Evolutionary conservation across 1,140 invertebrate species (phyloP).

Genomic region (Leptinotarsa undecemlineata): DNA sequence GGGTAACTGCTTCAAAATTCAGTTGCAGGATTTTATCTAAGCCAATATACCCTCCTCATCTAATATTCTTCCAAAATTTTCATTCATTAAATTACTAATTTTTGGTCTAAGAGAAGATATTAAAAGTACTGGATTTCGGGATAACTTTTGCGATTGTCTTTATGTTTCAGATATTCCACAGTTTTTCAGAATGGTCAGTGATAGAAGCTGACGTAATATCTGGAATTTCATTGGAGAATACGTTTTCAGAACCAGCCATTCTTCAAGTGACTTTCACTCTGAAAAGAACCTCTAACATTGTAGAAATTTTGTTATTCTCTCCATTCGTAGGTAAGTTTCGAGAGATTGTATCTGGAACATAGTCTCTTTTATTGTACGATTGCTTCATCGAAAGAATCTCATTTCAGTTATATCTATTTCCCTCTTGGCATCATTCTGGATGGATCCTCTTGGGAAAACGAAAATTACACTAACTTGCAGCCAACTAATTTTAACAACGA

Average conservation of each 20-base stretch:
- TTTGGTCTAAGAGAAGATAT: no score
- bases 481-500: conserved; percentile 44
- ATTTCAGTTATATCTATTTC: conserved; percentile 47
- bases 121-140: background rate
- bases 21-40: no score
- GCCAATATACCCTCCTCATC: no score
- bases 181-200: conserved; percentile 42
- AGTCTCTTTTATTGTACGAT: no score
- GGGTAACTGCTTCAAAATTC: no score
- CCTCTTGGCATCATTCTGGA: conserved; percentile 48
- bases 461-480: conserved; percentile 48
- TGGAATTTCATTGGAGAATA: conserved; percentile 13
- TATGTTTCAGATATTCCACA: conserved; percentile 27
- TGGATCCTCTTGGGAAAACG: conserved; percentile 42
- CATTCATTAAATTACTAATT: background rate
- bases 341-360: no score
- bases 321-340: conserved; percentile 44
- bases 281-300: conserved; percentile 40
- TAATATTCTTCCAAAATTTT: background rate
- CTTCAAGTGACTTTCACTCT: conserved; percentile 42
- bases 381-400: no score
- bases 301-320: conserved; percentile 42
- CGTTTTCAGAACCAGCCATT: conserved; percentile 28
- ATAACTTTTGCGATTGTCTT: background rate
- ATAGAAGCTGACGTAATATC: conserved; percentile 31